Conservation (phyloP, 2,113 vertebrate genomes). For the Oryzias melastigma region DNA sequence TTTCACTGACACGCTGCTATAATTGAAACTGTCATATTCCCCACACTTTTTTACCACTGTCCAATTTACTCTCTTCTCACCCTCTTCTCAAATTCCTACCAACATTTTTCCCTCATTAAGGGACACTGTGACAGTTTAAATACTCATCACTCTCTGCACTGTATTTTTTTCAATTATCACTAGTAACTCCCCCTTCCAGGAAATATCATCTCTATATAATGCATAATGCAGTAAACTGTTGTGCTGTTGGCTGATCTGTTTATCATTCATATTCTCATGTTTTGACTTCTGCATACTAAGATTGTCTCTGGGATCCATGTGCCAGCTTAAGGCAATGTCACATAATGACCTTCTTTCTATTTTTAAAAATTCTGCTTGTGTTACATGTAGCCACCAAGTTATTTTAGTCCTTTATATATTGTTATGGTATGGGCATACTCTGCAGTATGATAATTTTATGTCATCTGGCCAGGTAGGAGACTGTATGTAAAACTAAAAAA, state of each 20-base stretch:
- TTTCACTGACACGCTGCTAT: constrained; percentile 10
- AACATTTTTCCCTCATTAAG: constrained; percentile 25
- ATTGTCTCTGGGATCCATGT: not conserved
- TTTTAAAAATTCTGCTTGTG: constrained; percentile 20
- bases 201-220: constrained; percentile 13
- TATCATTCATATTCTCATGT: too few relatives aligned
- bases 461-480: too few relatives aligned
- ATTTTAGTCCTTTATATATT: too few relatives aligned
- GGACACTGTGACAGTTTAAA: constrained; percentile 28
- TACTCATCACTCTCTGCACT: constrained; percentile 30
- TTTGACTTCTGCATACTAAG: too few relatives aligned
- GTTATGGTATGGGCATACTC: too few relatives aligned
- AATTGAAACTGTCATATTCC: constrained; percentile 8
- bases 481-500: too few relatives aligned
- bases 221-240: not conserved
- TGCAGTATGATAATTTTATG: too few relatives aligned
- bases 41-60: constrained; percentile 2
- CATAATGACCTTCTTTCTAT: constrained; percentile 19
- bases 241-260: not conserved
- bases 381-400: not conserved
- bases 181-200: constrained; percentile 24
- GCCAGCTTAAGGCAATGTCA: constrained; percentile 20
- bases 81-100: constrained; percentile 2
- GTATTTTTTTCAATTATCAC: constrained; percentile 31
- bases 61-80: constrained; percentile 13